phyloP scores from a whole-genome alignment of 2,888 invertebrate species.

The Ochropleura plecta region DNA sequence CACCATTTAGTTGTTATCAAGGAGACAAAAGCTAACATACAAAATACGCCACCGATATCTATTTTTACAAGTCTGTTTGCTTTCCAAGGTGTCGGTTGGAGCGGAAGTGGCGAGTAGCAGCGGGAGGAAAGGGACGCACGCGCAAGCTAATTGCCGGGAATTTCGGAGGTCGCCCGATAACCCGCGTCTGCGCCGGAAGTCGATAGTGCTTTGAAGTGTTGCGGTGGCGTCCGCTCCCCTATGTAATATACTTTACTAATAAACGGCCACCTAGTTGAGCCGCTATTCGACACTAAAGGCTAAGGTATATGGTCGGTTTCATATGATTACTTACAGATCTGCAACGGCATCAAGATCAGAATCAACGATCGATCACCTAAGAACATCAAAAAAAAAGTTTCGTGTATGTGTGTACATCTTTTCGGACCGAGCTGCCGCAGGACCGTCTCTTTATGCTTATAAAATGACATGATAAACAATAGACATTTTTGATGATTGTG shows the following conservation, averaged over 20 bases:
- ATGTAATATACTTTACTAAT: slow-evolving; percentile 69
- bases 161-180: slow-evolving; percentile 89
- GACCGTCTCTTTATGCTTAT: not conserved
- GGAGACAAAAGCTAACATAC: slow-evolving; percentile 40
- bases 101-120: slow-evolving; percentile 75
- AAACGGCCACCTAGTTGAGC: slow-evolving; percentile 60
- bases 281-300: slow-evolving; percentile 1
- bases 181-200: slow-evolving; percentile 87
- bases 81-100: slow-evolving; percentile 74
- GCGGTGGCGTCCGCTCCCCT: slow-evolving; percentile 82
- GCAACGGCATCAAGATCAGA: not conserved
- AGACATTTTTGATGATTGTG: not conserved
- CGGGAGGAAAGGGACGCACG: slow-evolving; percentile 78
- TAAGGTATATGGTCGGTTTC: not conserved
- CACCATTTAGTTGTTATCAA: slow-evolving; percentile 29
- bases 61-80: slow-evolving; percentile 61
- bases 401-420: not conserved
- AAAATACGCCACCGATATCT: slow-evolving; percentile 60
- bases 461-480: not conserved
- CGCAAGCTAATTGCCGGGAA: slow-evolving; percentile 86
- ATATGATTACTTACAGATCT: not conserved
- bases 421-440: not conserved
- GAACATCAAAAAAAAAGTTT: not conserved
- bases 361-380: not conserved
- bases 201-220: slow-evolving; percentile 88